Percentiles rank a stretch among this genome's conserved stretches.
Evolutionary conservation across 1,140 invertebrate species (phyloP).

Genomic region (Drosophila repletoides): DNA sequence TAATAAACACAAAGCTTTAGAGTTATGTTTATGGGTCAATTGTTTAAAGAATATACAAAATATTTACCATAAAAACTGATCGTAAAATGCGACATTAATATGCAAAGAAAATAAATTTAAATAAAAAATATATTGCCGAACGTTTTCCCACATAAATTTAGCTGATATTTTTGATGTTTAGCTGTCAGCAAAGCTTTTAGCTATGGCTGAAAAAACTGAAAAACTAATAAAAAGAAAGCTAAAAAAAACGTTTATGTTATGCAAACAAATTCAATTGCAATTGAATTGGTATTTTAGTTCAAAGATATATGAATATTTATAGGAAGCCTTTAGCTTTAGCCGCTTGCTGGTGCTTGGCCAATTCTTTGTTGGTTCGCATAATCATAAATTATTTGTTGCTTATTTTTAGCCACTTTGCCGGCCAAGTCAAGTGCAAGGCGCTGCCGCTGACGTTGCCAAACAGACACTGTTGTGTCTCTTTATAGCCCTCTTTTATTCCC

Average conservation of each 20-base stretch:
- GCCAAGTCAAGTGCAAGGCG: slow-evolving; percentile 70
- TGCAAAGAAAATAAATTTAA: neutral
- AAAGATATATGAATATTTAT: neutral
- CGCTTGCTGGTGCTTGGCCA: slow-evolving; percentile 12
- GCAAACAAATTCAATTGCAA: slow-evolving; percentile 9
- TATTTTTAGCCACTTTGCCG: slow-evolving; percentile 59
- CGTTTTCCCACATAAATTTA: slow-evolving; percentile 21
- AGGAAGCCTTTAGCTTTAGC: too few relatives aligned
- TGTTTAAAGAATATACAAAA: slow-evolving; percentile 38
- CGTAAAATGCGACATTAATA: slow-evolving; percentile 37
- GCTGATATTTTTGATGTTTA: slow-evolving; percentile 49
- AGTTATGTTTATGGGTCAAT: slow-evolving; percentile 52
- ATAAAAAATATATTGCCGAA: slow-evolving; percentile 5
- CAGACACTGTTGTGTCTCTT: slow-evolving; percentile 29
- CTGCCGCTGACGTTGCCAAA: slow-evolving; percentile 56
- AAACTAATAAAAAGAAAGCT: neutral
- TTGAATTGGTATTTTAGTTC: slow-evolving; percentile 3
- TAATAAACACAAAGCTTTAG: slow-evolving; percentile 8
- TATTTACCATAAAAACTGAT: slow-evolving; percentile 32
- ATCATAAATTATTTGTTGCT: slow-evolving; percentile 60
- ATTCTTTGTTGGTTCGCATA: slow-evolving; percentile 19
- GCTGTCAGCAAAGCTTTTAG: slow-evolving; percentile 74
- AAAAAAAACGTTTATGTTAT: neutral
- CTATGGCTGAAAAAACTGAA: neutral
- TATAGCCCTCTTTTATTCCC: neutral